Evolutionary conservation across 2,797 vertebrate genomes (phyloP), one percentile per base, ranked within the genome.

Genomic region (Syngnathus acus): DNA sequence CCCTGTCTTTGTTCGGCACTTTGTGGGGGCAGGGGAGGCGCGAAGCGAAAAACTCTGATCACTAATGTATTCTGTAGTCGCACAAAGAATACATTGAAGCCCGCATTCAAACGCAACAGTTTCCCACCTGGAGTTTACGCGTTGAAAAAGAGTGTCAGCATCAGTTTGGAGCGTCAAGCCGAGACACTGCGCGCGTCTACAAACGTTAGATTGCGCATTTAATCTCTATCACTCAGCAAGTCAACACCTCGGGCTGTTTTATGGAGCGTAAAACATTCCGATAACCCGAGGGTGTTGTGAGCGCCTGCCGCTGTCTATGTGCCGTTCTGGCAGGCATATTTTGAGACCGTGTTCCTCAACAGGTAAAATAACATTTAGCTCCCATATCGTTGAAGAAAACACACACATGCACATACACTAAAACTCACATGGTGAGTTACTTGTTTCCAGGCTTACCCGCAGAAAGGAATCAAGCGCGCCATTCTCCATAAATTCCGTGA

Each of bases 401-500:
- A 50, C 6, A n/a, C 7, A n/a, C 48, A 9, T 19, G 3, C 6
- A 50, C 19, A 9, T 9, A 7, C 3, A n/a, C 1, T 8, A 50
- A 50, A n/a, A 6, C 6, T 51, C 48, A 50, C 17, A 50, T n/a
- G 21, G 67, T 55, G 0, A 17, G 23, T 32, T 59, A 39, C 65
- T 67, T 61, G 65, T 58, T 23, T 32, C 64, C 66, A 10, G 26
- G 62, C 94, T 93, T 82, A 99, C 97, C 91, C 97, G 91, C 42
- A 99, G 93, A 88, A 99, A 99, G 68, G 97, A 98, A 80, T 99
- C 97, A 1, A 99, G 91, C 0, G 97, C 96, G 0, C 97, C 96
- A 69, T 99, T 99, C 90, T 99, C 97, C 97, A 99, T 99, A 89
- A 98, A 99, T 77, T 99, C 97, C 0, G 97, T 98, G 85, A 99